Conservation (phyloP, 2,113 vertebrate species). For the Coptodon bakossiorum region DNA sequence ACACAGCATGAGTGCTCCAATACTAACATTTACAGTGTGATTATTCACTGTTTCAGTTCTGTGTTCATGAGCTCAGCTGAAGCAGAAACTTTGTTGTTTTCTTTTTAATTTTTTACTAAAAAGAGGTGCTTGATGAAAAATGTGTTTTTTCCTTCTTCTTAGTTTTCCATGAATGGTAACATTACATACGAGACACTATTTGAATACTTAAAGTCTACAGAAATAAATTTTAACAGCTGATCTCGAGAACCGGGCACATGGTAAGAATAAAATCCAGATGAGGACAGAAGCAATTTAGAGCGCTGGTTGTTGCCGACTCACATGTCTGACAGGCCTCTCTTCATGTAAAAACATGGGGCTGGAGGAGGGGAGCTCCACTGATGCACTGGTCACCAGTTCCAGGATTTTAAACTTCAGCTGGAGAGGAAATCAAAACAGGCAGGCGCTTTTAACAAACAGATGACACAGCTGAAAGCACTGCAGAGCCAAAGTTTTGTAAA, state of each 20-base stretch:
- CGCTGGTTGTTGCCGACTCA: constrained; percentile 47
- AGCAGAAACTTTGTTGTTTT: background rate
- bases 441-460: background rate
- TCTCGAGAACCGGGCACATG: background rate
- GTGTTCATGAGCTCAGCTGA: background rate
- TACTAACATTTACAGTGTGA: background rate
- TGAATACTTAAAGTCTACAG: background rate
- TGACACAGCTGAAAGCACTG: background rate
- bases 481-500: background rate
- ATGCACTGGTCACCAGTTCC: constrained; percentile 67
- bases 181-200: background rate
- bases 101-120: background rate
- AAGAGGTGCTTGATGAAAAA: background rate
- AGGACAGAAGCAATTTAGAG: background rate
- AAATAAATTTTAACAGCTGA: background rate
- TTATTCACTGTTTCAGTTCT: background rate
- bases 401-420: constrained; percentile 76
- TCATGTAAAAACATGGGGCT: constrained; percentile 72
- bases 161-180: background rate
- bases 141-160: background rate
- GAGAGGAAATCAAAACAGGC: constrained; percentile 6
- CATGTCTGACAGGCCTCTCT: constrained; percentile 68
- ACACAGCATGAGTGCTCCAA: constrained; percentile 26
- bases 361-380: constrained; percentile 64
- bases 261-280: background rate